These are phyloP conservation scores for Vombatus ursinus DNA, from an alignment of 2,113 vertebrate species.

Conservation along the genomic window DNA sequence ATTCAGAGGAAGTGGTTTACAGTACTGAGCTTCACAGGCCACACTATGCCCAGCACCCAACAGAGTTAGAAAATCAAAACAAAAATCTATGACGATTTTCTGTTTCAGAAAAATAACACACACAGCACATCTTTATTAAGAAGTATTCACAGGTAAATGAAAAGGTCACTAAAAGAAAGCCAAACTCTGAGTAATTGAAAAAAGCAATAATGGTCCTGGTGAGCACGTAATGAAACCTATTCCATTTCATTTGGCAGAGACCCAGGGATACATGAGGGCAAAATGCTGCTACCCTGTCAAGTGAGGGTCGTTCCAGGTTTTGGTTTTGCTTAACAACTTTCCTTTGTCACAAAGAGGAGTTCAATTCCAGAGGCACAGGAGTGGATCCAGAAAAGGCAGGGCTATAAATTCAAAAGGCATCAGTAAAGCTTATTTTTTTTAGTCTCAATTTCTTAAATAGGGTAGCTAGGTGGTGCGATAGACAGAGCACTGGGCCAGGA, in stretches of 20 bases:
- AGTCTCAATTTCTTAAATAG: neutral
- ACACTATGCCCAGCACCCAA: conserved; percentile 27
- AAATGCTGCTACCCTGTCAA: neutral
- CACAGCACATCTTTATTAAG: neutral
- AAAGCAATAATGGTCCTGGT: neutral
- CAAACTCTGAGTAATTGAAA: neutral
- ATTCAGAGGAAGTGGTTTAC: neutral
- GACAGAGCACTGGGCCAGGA: neutral
- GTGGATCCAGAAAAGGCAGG: neutral
- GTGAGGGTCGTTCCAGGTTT: neutral
- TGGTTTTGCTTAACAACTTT: neutral
- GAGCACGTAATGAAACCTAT: neutral
- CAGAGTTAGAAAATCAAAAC: conserved; percentile 38
- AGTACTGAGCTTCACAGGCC: conserved; percentile 36
- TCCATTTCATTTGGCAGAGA: neutral
- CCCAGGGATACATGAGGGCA: neutral
- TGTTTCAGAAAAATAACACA: neutral
- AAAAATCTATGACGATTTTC: neutral
- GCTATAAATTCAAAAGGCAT: too few relatives aligned
- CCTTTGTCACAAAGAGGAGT: neutral
- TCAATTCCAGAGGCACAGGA: neutral
- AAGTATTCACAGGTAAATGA: neutral
- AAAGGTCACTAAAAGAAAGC: neutral
- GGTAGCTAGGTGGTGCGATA: neutral
- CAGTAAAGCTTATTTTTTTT: neutral